Conservation (phyloP, 2,113 vertebrate species). For the Tychaedon coryphoeus region DNA sequence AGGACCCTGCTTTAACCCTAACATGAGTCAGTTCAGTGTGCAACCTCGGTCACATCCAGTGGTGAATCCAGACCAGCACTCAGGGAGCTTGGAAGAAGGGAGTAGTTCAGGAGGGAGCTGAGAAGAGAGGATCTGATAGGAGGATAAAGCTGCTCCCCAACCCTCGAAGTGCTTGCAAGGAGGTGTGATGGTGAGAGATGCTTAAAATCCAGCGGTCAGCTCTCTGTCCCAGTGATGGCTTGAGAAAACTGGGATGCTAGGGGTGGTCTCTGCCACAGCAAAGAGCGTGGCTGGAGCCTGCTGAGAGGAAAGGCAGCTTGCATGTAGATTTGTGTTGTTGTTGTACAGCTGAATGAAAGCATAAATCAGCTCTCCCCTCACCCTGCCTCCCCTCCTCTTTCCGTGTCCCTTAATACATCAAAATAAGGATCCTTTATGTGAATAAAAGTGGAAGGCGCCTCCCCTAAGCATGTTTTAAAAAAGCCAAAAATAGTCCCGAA, state of each 20-base stretch:
- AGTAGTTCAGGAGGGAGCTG: not conserved
- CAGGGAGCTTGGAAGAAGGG: not conserved
- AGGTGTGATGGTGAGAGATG: not conserved
- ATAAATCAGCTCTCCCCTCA: not conserved
- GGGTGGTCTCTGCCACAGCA: not conserved
- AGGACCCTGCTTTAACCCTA: not conserved
- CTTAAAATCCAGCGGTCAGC: not conserved
- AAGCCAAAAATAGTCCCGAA: constrained; percentile 57
- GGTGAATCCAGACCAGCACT: not conserved
- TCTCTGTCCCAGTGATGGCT: not conserved
- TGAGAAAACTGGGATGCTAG: not conserved
- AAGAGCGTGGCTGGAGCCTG: not conserved
- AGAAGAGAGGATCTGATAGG: not conserved
- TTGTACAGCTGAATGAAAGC: not conserved
- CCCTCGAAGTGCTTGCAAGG: not conserved
- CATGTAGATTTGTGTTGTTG: not conserved
- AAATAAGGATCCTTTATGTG: constrained; percentile 46
- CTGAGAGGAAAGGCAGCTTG: not conserved
- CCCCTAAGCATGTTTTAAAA: not conserved
- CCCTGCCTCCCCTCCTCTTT: not conserved
- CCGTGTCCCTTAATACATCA: not conserved
- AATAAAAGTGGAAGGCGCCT: constrained; percentile 19
- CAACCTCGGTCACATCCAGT: not conserved
- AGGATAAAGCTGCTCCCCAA: not conserved
- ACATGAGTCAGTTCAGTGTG: not conserved